Evolutionary conservation across 2,888 invertebrate genomes (phyloP).

Genomic region (Eupithecia tripunctaria): DNA sequence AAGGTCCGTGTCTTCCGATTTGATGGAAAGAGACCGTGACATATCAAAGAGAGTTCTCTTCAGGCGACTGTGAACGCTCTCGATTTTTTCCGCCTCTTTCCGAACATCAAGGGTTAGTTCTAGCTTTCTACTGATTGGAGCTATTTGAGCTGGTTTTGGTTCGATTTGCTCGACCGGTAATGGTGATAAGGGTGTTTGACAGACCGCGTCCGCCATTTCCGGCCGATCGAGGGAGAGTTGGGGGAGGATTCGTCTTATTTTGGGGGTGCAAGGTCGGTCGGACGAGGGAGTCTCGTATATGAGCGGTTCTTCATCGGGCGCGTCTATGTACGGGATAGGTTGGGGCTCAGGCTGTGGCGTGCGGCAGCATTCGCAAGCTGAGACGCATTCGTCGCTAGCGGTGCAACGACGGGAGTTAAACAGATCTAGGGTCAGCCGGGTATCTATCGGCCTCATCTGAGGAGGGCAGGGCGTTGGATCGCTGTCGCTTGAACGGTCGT

Average conservation of each 20-base stretch:
- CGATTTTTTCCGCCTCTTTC: slow-evolving; percentile 61
- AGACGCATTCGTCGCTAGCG: slow-evolving; percentile 72
- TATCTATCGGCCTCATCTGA: slow-evolving; percentile 74
- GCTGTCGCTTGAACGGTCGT: slow-evolving; percentile 66
- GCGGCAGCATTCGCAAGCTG: slow-evolving; percentile 79
- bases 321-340: slow-evolving; percentile 79
- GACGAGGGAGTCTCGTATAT: slow-evolving; percentile 71
- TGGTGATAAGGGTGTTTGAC: slow-evolving; percentile 65
- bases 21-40: slow-evolving; percentile 68
- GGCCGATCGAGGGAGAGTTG: slow-evolving; percentile 72
- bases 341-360: slow-evolving; percentile 75
- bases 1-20: slow-evolving; percentile 72
- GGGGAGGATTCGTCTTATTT: slow-evolving; percentile 75
- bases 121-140: slow-evolving; percentile 53
- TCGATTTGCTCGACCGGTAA: slow-evolving; percentile 54
- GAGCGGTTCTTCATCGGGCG: slow-evolving; percentile 74
- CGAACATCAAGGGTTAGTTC: slow-evolving; percentile 66
- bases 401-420: slow-evolving; percentile 71
- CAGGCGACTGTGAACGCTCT: slow-evolving; percentile 67
- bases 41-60: slow-evolving; percentile 67
- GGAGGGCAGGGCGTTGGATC: slow-evolving; percentile 71
- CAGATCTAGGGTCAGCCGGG: slow-evolving; percentile 71
- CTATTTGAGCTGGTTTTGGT: slow-evolving; percentile 42
- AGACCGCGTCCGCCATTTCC: slow-evolving; percentile 72
- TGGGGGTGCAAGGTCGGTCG: slow-evolving; percentile 68